Base-by-base conservation (phyloP, 2,113 vertebrate genomes). In the Chaenocephalus aceratus region DNA sequence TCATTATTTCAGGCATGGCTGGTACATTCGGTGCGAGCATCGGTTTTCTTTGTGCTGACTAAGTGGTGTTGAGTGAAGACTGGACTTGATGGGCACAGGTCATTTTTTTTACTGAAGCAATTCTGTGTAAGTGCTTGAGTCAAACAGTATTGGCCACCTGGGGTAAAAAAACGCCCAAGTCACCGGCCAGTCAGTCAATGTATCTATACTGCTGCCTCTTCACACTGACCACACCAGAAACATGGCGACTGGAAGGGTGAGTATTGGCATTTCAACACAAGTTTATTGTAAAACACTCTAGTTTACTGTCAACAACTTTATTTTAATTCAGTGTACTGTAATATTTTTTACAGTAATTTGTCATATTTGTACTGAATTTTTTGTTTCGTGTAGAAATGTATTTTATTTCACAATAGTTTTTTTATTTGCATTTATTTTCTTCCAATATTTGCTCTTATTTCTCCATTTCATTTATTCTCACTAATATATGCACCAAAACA, bases 71-170 rank as follows among this genome's bases (percentile, higher is more conserved):
- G 66, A 57, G 67, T 73, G 69, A 71, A 88, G 72, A 66, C 76
- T 30, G 45, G 63, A 71, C 18, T 62, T 71, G 56, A 89, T 44
- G 34, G 65, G 44, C 82, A 84, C 56, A n/a, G 49, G 71, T 88
- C 66, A 53, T 56, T 41, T 82, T 79, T 72, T 80, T 78, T 77
- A 86, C 83, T 72, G 61, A 86, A 86, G 89, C 86, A 87, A 91
- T 93, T 88, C 75, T 68, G 30, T 87, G 86, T 81, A 90, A 92
- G 91, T 86, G 91, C 83, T 88, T 77, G 67, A 77, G 74, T 84
- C 74, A 88, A 84, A 88, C 80, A 79, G 72, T 86, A 89, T 85
- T 88, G 91, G 86, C 75, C 90, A 88, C 83, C 77, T 87, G 80
- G 73, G 80, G 65, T 66, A 70, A 77, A 81, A 30, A 72, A 72